Conservation (phyloP, 2,888 invertebrate genomes). For the Ctena decussata region DNA sequence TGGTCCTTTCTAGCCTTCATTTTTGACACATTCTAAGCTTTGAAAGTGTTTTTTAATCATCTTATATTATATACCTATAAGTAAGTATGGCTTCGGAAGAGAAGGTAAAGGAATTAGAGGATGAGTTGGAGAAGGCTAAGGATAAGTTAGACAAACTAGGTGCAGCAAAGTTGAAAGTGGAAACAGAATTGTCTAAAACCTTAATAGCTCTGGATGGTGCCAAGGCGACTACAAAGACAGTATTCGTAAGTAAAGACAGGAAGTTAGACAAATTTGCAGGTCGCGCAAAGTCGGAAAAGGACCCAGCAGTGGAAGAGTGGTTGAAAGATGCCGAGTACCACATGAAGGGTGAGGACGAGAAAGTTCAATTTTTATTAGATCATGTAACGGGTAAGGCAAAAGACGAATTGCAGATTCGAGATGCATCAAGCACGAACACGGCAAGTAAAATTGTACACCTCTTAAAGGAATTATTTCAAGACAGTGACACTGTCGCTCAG, state of each 20-base stretch:
- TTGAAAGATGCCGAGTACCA: slow-evolving; percentile 23
- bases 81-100: not conserved
- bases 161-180: not conserved
- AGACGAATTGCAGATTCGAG: not conserved
- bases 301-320: slow-evolving; percentile 18
- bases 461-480: not conserved
- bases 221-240: not conserved
- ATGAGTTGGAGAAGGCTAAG: slow-evolving; percentile 6
- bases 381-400: not conserved
- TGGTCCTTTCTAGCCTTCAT: too few relatives aligned
- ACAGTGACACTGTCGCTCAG: not conserved
- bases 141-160: not conserved
- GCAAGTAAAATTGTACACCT: not conserved
- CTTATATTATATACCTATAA: not conserved
- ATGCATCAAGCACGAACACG: not conserved
- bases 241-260: slow-evolving; percentile 16
- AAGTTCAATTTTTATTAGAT: not conserved
- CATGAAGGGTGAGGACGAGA: not conserved
- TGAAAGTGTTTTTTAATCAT: not conserved
- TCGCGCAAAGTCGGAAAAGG: not conserved
- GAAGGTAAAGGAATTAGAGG: slow-evolving; percentile 6
- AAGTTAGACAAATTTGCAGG: slow-evolving; percentile 22
- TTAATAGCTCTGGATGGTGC: not conserved
- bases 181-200: not conserved
- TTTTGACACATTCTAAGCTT: not conserved